Evolutionary conservation across 2,888 invertebrate genomes (phyloP), one percentile per base, ranked within the genome.

Genomic region (Schizotus pectinicornis): DNA sequence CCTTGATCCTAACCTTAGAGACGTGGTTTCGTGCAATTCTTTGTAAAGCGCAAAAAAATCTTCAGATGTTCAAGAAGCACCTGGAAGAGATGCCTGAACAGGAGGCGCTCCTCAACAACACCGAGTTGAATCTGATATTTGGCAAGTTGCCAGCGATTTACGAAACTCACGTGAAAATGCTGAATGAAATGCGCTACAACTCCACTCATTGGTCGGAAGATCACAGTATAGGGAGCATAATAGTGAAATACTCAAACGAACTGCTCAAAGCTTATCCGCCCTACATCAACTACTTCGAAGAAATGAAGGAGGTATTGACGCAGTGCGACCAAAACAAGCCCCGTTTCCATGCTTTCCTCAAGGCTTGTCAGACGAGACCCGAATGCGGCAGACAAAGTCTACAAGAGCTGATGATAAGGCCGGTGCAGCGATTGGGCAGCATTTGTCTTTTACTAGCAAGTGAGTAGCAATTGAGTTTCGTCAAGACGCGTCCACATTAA

Each of bases 231-330:
- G 98, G 97, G 6, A 88, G 92, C 74, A 89, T 97, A 69, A 91
- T 97, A 22, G 70, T 72, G 7, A 89, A 90, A 77, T 92, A 93
- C 82, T 90, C 92, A 50, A 89, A 91, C 51, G 94, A 92, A 74
- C 84, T 98, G 77, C 86, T 92, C 67, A 95, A 94, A 81, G 94
- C 95, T 1, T 99, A 99, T 82, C 98, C 98, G 61, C 95, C 97
- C 12, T 99, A 96, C 82, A 92, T 99, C 52, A 99, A 99, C 82
- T 98, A 94, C 82, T 98, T 97, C 80, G 98, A 98, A 80, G 93
- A 94, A 79, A 95, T 95, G 81, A 96, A 96, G 81, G 94, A 95
- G 75, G 92, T 93, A 83, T 86, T 99, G 76, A 84, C 88, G 72
- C 88, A 90, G 75, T 97, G 96, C 83, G 96, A 96, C 83, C 88